Conservation (phyloP, 2,797 vertebrate genomes). For the Sebastes minor region DNA sequence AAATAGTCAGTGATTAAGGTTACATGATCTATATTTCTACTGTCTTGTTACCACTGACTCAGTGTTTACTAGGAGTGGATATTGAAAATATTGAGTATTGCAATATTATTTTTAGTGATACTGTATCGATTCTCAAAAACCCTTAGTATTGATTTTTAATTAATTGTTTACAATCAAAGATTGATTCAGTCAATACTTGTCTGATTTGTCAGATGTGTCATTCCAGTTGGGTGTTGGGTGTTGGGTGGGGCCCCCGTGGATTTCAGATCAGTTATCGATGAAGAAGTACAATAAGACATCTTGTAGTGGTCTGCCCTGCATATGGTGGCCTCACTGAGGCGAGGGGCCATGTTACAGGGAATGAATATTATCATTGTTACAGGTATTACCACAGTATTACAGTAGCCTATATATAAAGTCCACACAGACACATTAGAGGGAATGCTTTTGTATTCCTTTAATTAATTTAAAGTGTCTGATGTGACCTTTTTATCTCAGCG, state of each 20-base stretch:
- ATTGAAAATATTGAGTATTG: too few relatives aligned
- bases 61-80: too few relatives aligned
- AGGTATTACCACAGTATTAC: not conserved
- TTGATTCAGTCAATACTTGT: too few relatives aligned
- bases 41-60: too few relatives aligned
- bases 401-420: not conserved
- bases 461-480: not conserved
- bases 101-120: too few relatives aligned
- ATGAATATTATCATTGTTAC: not conserved
- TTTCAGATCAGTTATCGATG: conserved; percentile 26
- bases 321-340: conserved; percentile 7
- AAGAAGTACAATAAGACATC: not conserved
- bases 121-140: too few relatives aligned
- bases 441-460: not conserved
- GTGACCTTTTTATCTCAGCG: not conserved
- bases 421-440: not conserved
- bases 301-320: conserved; percentile 3
- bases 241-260: conserved; percentile 54
- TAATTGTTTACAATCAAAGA: too few relatives aligned
- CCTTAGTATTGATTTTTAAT: rapidly evolving
- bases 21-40: too few relatives aligned
- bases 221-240: conserved; percentile 64
- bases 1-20: too few relatives aligned
- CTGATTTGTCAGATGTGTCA: not conserved
- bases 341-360: conserved; percentile 23